Percentiles rank a stretch among this genome's conserved stretches.
These are phyloP conservation scores for Berghia stephanieae DNA, from an alignment of 1,140 invertebrate species.

Conservation along the genomic window DNA sequence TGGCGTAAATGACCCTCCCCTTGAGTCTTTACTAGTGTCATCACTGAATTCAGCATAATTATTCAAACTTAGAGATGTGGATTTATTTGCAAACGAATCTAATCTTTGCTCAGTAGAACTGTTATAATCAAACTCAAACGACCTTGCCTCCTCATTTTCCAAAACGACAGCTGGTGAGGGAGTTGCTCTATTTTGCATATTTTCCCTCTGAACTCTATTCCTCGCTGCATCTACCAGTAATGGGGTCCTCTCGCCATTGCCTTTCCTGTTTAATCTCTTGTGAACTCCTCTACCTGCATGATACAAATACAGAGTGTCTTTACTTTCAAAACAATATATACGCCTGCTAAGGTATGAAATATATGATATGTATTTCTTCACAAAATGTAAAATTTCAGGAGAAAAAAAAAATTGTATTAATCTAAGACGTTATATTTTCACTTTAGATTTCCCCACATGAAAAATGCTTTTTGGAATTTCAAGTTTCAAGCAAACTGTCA, in stretches of 20 bases:
- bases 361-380: not conserved
- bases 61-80: slow-evolving; percentile 44
- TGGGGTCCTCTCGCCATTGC: slow-evolving; percentile 42
- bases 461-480: not conserved
- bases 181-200: not conserved
- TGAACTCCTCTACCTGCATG: slow-evolving; percentile 42
- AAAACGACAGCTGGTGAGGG: not conserved
- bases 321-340: not conserved
- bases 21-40: not conserved
- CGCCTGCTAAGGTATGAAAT: too few relatives aligned
- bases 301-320: not conserved
- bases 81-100: slow-evolving; percentile 35
- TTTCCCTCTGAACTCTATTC: not conserved
- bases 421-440: not conserved
- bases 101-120: not conserved
- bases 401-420: not conserved
- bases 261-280: slow-evolving; percentile 26
- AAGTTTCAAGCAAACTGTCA: not conserved
- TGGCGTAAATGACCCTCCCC: not conserved
- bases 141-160: slow-evolving; percentile 44
- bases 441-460: not conserved
- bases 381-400: not conserved
- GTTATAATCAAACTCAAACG: slow-evolving; percentile 25
- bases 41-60: slow-evolving; percentile 46
- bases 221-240: slow-evolving; percentile 32